Evolutionary conservation across 2,113 vertebrate genomes (phyloP), one percentile per base, ranked within the genome.

Genomic region (Heterotilapia buettikoferi): DNA sequence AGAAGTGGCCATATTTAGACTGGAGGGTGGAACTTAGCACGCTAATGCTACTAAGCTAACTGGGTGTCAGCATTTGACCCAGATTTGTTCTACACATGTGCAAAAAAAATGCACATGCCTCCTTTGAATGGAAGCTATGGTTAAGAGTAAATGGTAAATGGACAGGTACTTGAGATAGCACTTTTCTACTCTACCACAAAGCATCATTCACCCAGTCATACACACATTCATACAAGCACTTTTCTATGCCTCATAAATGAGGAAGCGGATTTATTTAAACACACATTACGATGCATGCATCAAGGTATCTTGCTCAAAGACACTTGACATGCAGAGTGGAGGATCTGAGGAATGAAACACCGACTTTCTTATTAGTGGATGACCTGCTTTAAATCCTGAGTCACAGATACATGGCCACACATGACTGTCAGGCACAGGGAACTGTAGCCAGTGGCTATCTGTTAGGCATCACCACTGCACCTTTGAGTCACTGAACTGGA

Each of bases 281-380:
- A 0, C 63, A 68, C 63, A 16, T 24, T 40, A 3, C 1, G 0
- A 40, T 0, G 19, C 33, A 40, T 40, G 11, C 63, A 21, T 38
- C 36, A 38, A 40, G 4, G 63, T 68, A 5, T 68, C 63, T 68
- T 68, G 33, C 63, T 21, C 63, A 21, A 38, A 38, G 61, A 66
- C 6, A 9, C 33, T 40, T 40, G 29, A 36, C 36, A 4, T 40
- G 36, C 4, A 68, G 19, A 38, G 0, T 1, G 33, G 33, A 66
- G 33, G 61, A 66, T 12, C 33, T n/a, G 33, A 36, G 19, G 63
- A 40, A 21, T 3, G 19, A 68, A 40, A 33, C 33, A 11, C 63
- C 13, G 36, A 40, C 19, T 38, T 38, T 21, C 33, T 19, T n/a
- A 68, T 0, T 40, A 68, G 63, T 40, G 63, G 33, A 40, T 68